These are phyloP conservation scores for Zosterops hypoxanthus DNA, from an alignment of 2,113 vertebrate genomes.

Conservation along the genomic window DNA sequence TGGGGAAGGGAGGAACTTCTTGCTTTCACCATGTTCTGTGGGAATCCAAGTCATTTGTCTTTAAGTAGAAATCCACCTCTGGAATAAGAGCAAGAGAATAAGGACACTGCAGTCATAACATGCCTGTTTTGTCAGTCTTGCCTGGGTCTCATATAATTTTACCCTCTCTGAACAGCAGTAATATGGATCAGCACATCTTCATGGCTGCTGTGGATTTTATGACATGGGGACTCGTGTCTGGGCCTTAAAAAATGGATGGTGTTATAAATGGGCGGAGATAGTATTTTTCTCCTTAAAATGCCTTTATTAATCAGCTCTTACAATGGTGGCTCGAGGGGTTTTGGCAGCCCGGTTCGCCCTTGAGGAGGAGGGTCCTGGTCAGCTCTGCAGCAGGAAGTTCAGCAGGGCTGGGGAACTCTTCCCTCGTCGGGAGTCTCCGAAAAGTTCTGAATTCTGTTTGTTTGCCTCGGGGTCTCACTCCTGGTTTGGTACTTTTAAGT, in stretches of 20 bases:
- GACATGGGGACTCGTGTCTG: neutral
- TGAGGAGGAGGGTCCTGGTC: no score
- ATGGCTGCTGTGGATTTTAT: neutral
- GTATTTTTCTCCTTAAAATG: no score
- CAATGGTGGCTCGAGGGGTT: no score
- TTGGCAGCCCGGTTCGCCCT: no score
- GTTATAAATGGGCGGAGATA: no score
- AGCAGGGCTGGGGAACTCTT: no score
- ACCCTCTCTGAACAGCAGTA: neutral
- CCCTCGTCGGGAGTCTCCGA: no score
- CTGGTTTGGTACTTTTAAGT: no score
- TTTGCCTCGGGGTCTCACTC: no score
- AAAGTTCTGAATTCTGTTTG: no score
- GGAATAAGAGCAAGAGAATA: neutral
- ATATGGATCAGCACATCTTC: neutral
- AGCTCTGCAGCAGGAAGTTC: no score
- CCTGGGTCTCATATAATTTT: accelerated
- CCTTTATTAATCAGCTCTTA: no score
- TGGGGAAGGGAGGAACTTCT: neutral
- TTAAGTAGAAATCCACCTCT: neutral
- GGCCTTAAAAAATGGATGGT: neutral
- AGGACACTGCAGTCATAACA: neutral
- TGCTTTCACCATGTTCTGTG: neutral
- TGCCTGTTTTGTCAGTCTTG: neutral
- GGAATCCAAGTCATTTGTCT: neutral